Conservation (phyloP, 2,888 invertebrate genomes). For the Nomada fucata region DNA sequence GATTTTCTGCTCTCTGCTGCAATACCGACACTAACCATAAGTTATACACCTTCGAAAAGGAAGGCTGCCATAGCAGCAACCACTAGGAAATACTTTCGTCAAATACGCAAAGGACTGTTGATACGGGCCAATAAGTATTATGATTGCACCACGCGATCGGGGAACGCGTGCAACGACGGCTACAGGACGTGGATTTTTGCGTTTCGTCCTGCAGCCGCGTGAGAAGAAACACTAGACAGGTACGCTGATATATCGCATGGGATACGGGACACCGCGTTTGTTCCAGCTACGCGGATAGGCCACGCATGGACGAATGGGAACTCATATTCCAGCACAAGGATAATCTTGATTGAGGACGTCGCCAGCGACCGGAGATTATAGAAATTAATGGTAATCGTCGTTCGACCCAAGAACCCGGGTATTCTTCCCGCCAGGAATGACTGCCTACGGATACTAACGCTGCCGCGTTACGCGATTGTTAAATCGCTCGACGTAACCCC, state of each 20-base stretch:
- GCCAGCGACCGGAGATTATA: constrained; percentile 62
- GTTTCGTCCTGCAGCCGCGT: constrained; percentile 67
- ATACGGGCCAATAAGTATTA: background rate
- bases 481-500: background rate
- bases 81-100: too few relatives aligned
- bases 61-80: too few relatives aligned
- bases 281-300: constrained; percentile 59
- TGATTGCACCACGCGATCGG: constrained; percentile 3
- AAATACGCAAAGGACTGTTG: too few relatives aligned
- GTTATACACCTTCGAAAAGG: too few relatives aligned
- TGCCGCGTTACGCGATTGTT: constrained; percentile 2
- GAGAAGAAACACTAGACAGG: constrained; percentile 74
- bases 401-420: constrained; percentile 5
- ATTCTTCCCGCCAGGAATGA: constrained; percentile 5
- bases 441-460: background rate
- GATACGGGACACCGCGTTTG: constrained; percentile 63
- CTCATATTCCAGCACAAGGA: constrained; percentile 64
- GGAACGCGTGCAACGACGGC: constrained; percentile 9
- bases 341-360: constrained; percentile 68
- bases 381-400: constrained; percentile 55
- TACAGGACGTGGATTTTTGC: constrained; percentile 73
- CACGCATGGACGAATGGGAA: constrained; percentile 76
- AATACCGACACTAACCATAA: too few relatives aligned
- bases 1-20: too few relatives aligned
- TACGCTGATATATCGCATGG: constrained; percentile 73